Base-by-base conservation (phyloP, 2,797 vertebrate species). In the Enteromius treurensis region DNA sequence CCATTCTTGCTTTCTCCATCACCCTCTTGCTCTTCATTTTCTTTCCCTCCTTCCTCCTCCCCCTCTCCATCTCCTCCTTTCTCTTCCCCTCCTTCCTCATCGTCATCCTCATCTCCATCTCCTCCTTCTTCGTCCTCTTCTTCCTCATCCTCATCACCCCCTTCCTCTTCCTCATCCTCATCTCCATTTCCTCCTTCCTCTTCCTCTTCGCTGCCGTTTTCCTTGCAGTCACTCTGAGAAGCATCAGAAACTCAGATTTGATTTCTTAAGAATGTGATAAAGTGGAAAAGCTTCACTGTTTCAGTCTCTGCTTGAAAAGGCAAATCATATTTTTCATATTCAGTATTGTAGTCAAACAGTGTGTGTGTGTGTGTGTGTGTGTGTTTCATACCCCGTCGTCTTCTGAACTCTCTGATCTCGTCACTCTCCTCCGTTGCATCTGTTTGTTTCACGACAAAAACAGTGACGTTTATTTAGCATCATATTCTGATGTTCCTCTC, bases 331-430 rank as follows among this genome's bases (percentile, higher is more conserved):
- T 60, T 26, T 26, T 1, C n/a, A 49, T 10, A n/a, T 21, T 10
- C 19, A n/a, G 53, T 10, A 10, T n/a, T n/a, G n/a, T n/a, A 55
- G 8, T 55, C 6, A 53, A 21, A 53, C 0, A 19, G 5, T 2
- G 79, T 40, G n/a, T 37, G 32, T 90, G 86, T 86, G 17, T 23
- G 17, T 76, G n/a, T 70, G 58, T 58, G 49, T 69, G 11, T 69
- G 14, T 32, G 19, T 70, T 1, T 15, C 64, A 0, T 79, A 85
- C 86, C 81, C 60, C 78, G 2, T 79, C 1, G 15, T 77, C 83
- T 53, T 87, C 86, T 49, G 86, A 82, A 15, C 84, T 87, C 51
- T 87, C 78, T 26, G 86, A 87, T 11, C 84, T 79, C 1, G 21
- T 51, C 32, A 75, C 62, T 58, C 84, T 64, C 47, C 62, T 74